Percentiles rank a stretch among this genome's conserved stretches.
Evolutionary conservation across 2,888 invertebrate species (phyloP).

Genomic region (Callimorpha dominula): DNA sequence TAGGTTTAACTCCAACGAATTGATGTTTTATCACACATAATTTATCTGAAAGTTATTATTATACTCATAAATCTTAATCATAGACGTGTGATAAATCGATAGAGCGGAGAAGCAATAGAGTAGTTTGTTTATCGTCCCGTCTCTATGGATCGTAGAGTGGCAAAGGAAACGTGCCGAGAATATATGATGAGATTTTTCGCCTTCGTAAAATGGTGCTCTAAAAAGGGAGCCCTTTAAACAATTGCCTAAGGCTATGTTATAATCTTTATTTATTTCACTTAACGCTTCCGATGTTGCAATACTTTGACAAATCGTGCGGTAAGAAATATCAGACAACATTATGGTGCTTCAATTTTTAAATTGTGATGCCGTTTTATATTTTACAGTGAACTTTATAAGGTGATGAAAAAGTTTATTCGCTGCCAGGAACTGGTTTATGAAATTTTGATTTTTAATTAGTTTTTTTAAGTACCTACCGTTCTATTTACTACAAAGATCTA

Average conservation of each 20-base stretch:
- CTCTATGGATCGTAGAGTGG: constrained; percentile 44
- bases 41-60: constrained; percentile 49
- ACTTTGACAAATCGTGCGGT: constrained; percentile 44
- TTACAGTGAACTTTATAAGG: neutral
- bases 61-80: constrained; percentile 53
- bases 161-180: constrained; percentile 44
- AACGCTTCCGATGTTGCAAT: constrained; percentile 34
- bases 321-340: constrained; percentile 29
- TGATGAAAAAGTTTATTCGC: neutral
- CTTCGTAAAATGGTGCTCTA: constrained; percentile 35
- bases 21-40: constrained; percentile 20
- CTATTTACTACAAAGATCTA: too few species aligned
- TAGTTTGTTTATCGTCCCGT: constrained; percentile 53
- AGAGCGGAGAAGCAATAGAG: constrained; percentile 40
- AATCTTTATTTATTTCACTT: constrained; percentile 50
- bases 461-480: too few species aligned
- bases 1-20: neutral
- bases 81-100: constrained; percentile 57
- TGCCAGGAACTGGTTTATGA: too few species aligned
- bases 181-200: constrained; percentile 50
- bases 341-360: neutral
- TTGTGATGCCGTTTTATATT: neutral
- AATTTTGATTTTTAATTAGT: too few species aligned
- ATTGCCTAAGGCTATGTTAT: constrained; percentile 40
- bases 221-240: constrained; percentile 28